Percentiles rank a stretch among this genome's conserved stretches.
phyloP scores from a whole-genome alignment of 2,113 vertebrate species.

The Syngnathoides biaculeatus region DNA sequence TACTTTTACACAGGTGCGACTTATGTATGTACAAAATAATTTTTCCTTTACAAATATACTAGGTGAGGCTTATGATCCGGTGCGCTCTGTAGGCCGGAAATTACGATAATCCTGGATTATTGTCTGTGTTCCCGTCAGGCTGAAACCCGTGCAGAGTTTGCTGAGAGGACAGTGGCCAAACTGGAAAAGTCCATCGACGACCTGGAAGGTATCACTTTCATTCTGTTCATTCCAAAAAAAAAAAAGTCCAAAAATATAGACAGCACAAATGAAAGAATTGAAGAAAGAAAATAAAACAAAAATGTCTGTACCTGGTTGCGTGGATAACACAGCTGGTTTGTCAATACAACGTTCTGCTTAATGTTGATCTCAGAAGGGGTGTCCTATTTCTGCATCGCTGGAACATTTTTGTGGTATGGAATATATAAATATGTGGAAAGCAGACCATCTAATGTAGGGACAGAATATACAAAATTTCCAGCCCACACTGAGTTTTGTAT shows the following conservation, averaged over 20 bases:
- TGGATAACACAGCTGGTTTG: no score
- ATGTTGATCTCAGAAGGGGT: slow-evolving; percentile 4
- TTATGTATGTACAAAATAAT: no score
- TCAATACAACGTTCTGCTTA: no score
- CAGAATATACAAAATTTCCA: no score
- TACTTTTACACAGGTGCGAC: no score
- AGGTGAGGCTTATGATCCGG: no score
- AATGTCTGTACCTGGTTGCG: not conserved
- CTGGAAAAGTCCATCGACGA: slow-evolving; percentile 98
- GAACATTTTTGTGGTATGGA: not conserved
- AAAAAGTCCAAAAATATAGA: not conserved
- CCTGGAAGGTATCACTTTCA: slow-evolving; percentile 87
- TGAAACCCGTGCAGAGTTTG: slow-evolving; percentile 97
- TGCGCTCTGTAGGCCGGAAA: no score
- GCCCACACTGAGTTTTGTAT: no score
- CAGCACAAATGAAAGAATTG: not conserved
- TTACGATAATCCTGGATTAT: not conserved
- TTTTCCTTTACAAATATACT: no score
- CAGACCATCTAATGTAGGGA: no score
- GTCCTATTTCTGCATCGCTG: slow-evolving; percentile 41
- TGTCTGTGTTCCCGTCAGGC: slow-evolving; percentile 74
- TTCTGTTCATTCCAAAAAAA: no score
- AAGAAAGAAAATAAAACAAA: not conserved
- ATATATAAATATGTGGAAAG: no score
- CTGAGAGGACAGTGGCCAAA: slow-evolving; percentile 94